Conservation (phyloP, 1,140 invertebrate species). For the Gryon sp. region DNA sequence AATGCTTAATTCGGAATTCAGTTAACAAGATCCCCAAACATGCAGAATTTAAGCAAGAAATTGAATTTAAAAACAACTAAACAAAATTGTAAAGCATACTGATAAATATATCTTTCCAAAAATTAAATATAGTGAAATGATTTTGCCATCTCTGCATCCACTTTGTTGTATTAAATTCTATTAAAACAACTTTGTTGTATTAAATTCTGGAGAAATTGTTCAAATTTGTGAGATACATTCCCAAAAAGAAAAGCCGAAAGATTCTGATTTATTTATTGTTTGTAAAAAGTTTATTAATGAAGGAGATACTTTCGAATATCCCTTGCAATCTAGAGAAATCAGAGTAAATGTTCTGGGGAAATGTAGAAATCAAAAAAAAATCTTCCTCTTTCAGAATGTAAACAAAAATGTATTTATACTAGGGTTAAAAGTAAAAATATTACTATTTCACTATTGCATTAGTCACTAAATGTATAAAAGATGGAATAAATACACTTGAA, state of each 20-base stretch:
- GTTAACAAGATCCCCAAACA: background rate
- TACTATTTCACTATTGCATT: conserved; percentile 12
- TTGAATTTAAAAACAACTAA: background rate
- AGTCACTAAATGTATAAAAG: too few species aligned
- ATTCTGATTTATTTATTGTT: conserved; percentile 1
- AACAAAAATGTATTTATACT: conserved; percentile 19
- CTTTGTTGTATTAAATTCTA: too few species aligned
- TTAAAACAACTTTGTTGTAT: conserved; percentile 25
- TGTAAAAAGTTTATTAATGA: conserved; percentile 4
- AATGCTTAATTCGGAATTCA: background rate
- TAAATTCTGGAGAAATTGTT: conserved; percentile 16
- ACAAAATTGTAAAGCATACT: too few species aligned
- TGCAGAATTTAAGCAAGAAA: conserved; percentile 12
- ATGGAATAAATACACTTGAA: too few species aligned
- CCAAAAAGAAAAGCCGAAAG: background rate
- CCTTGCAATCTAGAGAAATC: conserved; percentile 9
- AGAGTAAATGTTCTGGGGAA: conserved; percentile 11
- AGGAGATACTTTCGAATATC: conserved; percentile 12
- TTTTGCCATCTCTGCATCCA: conserved; percentile 16
- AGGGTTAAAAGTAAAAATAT: conserved; percentile 5
- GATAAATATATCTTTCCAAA: conserved; percentile 7
- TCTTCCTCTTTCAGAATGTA: background rate
- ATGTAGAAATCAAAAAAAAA: conserved; percentile 19
- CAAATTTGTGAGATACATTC: conserved; percentile 32
- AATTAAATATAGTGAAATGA: conserved; percentile 7